Base-by-base conservation (phyloP, 1,140 invertebrate species). In the Hycleus phaleratus region DNA sequence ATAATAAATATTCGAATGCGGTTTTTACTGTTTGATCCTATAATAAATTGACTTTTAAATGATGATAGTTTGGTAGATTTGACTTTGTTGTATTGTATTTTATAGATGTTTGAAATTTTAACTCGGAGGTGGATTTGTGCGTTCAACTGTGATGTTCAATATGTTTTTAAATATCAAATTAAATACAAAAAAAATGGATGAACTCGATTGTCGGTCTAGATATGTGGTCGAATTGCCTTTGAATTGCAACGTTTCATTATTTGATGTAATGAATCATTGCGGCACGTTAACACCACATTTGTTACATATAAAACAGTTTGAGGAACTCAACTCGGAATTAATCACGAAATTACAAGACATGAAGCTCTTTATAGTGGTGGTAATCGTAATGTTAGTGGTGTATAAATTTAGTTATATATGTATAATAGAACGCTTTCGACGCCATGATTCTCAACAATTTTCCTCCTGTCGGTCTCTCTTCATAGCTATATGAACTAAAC, bases 261-360 rank as follows among this genome's bases (percentile, higher is more conserved):
- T 43, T 25, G 40, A 12, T 26, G 6, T 18, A 8, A 38, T 52
- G 32, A 52, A 52, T 52, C 49, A 52, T 52, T 52, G 44, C n/a
- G 25, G 44, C 49, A 52, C 49, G 49, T 52, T 52, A 52, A 52
- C 49, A 52, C 49, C 32, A 43, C 49, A 52, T 52, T 52, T 53
- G 38, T 53, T 53, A 53, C 32, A 7, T 52, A 44, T 53, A 53
- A 53, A 45, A 25, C 51, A 25, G 51, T 46, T 32, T 42, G 46
- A 49, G 26, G 51, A 46, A 53, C 51, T 53, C 43, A 26, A 45
- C 7, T 32, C 42, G 51, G 51, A 53, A 56, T 56, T 56, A 56
- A 56, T 48, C 24, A 49, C 54, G 38, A 46, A 46, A 46, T 56
- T 56, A 46, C 25, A 12, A 47, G 54, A 49, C 54, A 49, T 48